Conservation (phyloP, 2,888 invertebrate genomes). For the Pachydiplax longipennis region DNA sequence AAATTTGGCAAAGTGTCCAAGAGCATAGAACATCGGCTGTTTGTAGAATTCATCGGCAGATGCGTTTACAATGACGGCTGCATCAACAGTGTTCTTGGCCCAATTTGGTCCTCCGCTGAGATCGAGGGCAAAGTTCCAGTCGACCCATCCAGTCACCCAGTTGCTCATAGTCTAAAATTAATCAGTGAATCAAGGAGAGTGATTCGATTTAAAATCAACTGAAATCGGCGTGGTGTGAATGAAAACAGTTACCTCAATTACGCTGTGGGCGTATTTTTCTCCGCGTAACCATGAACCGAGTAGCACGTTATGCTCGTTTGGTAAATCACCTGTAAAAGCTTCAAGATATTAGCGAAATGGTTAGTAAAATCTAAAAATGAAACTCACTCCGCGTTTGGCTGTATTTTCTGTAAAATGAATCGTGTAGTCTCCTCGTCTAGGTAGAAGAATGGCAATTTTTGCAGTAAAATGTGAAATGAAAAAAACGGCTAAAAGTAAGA, state of each 20-base stretch:
- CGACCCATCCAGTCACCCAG: conserved; percentile 64
- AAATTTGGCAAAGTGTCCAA: conserved; percentile 63
- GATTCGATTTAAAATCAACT: conserved; percentile 30
- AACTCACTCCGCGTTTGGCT: no score
- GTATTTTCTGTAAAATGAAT: no score
- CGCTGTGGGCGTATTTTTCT: conserved; percentile 62
- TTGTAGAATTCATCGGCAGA: conserved; percentile 61
- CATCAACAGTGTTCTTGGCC: conserved; percentile 63
- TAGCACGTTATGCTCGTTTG: conserved; percentile 54
- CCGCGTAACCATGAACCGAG: conserved; percentile 65
- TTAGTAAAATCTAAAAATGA: no score
- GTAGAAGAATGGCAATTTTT: no score
- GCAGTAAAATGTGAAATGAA: no score
- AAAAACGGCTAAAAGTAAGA: no score
- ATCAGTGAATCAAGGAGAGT: neutral
- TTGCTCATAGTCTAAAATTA: conserved; percentile 60
- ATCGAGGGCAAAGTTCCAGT: conserved; percentile 66
- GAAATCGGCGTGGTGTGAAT: neutral
- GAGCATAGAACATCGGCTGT: conserved; percentile 65
- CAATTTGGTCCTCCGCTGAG: conserved; percentile 64
- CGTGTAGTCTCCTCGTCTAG: no score
- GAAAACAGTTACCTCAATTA: conserved; percentile 57
- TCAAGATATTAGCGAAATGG: no score
- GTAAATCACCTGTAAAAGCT: conserved; percentile 45
- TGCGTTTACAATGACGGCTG: conserved; percentile 62